Conservation (phyloP, 2,888 invertebrate genomes). For the Scaptomyza cyrtandrae region DNA sequence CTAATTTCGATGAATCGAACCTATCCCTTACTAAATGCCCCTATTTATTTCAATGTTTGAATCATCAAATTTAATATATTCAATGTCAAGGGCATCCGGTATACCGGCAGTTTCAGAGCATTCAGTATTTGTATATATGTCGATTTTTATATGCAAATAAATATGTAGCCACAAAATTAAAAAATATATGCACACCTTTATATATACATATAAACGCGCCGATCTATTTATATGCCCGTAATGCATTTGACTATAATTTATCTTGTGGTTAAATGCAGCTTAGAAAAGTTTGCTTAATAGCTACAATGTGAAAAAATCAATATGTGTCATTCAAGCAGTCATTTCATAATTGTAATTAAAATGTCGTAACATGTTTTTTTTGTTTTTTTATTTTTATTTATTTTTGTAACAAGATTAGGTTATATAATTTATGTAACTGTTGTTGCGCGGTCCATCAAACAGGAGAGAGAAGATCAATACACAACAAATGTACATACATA, state of each 20-base stretch:
- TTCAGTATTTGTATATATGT: conserved; percentile 14
- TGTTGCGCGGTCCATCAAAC: conserved; percentile 56
- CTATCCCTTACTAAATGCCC: neutral
- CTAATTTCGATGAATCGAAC: neutral
- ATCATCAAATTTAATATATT: conserved; percentile 1
- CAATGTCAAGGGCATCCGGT: conserved; percentile 48
- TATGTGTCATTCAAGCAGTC: neutral
- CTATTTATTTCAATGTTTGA: neutral
- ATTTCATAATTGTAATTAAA: conserved; percentile 42
- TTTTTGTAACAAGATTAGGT: conserved; percentile 59
- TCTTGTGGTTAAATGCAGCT: neutral
- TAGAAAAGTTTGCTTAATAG: neutral
- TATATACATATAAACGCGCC: neutral
- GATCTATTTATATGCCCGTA: neutral
- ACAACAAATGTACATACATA: conserved; percentile 28
- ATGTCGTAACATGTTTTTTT: conserved; percentile 25
- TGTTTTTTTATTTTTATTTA: conserved; percentile 42
- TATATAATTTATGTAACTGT: conserved; percentile 66
- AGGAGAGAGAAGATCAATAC: conserved; percentile 58
- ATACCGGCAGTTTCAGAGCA: conserved; percentile 25
- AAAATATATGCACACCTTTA: neutral
- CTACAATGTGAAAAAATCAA: conserved; percentile 24
- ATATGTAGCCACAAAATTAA: neutral
- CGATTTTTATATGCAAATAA: conserved; percentile 3
- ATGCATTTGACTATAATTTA: neutral